These are phyloP conservation scores for Eriosoma lanigerum DNA, from an alignment of 1,140 invertebrate genomes.

Conservation along the genomic window DNA sequence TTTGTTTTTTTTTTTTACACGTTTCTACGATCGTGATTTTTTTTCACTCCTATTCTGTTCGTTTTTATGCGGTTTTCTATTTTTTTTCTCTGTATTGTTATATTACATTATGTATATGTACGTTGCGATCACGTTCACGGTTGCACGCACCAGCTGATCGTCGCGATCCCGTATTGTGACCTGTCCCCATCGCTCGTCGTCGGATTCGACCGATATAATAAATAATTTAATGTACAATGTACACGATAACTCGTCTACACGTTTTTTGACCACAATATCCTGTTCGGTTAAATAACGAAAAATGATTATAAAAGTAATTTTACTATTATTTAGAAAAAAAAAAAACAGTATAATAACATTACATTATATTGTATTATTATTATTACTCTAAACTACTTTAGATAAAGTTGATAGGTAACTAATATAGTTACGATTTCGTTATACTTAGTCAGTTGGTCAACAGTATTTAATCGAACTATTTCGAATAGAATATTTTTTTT, in stretches of 20 bases:
- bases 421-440: too few relatives aligned
- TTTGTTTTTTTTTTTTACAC: constrained; percentile 9
- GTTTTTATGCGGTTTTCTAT: constrained; percentile 34
- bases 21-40: constrained; percentile 33
- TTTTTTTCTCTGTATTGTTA: neutral
- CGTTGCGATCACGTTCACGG: constrained; percentile 20
- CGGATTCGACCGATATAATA: neutral
- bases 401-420: too few relatives aligned
- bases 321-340: too few relatives aligned
- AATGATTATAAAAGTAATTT: too few relatives aligned
- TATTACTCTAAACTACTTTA: too few relatives aligned
- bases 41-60: neutral
- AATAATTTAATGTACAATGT: neutral
- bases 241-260: neutral
- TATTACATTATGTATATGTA: neutral
- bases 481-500: too few relatives aligned
- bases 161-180: constrained; percentile 16
- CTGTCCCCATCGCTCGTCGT: neutral
- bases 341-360: too few relatives aligned
- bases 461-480: too few relatives aligned
- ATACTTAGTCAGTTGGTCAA: too few relatives aligned
- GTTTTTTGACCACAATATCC: too few relatives aligned
- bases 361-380: too few relatives aligned
- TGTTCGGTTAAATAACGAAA: too few relatives aligned
- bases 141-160: constrained; percentile 45